A percentile compares a stretch with the other conserved stretches of the same genome.
Evolutionary conservation across 2,797 vertebrate species (phyloP).

Genomic region (Ctenosaura bakeri): DNA sequence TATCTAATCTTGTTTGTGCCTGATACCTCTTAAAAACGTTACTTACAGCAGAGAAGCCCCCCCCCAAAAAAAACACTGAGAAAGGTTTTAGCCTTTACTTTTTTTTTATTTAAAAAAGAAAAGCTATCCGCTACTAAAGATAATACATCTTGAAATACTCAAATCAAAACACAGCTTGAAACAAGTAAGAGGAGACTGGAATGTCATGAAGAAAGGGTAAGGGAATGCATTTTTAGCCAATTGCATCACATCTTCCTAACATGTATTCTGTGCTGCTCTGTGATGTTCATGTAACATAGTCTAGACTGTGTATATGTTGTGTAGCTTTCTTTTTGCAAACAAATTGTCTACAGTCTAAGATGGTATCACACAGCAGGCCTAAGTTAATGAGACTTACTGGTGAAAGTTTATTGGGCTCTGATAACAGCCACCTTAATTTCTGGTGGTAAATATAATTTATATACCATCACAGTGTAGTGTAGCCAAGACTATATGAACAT

Average conservation of each 20-base stretch:
- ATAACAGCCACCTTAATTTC: not conserved
- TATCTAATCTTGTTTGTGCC: not conserved
- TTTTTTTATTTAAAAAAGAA: not conserved
- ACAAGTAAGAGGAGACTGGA: not conserved
- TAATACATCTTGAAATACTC: conserved; percentile 27
- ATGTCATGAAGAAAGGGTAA: conserved; percentile 10
- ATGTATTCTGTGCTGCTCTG: not conserved
- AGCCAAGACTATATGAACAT: not conserved
- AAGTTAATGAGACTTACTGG: not conserved
- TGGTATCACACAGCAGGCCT: not conserved
- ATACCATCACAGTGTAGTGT: not conserved
- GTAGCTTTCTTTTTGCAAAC: not conserved
- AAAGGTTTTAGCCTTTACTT: not conserved
- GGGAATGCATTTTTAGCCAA: not conserved
- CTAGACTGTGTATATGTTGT: not conserved
- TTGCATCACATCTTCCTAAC: conserved; percentile 14
- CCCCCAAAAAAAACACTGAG: not conserved
- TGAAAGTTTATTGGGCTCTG: not conserved
- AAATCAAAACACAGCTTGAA: conserved; percentile 16
- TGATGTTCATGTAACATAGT: not conserved
- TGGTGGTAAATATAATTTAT: not conserved
- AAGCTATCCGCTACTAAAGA: conserved; percentile 6
- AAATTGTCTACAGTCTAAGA: not conserved
- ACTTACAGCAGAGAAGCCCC: not conserved
- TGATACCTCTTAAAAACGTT: conserved; percentile 1